A percentile compares a stretch with the other conserved stretches of the same genome.
These are phyloP conservation scores for Phylloscopus trochilus DNA, from an alignment of 2,113 vertebrate species.

Conservation along the genomic window DNA sequence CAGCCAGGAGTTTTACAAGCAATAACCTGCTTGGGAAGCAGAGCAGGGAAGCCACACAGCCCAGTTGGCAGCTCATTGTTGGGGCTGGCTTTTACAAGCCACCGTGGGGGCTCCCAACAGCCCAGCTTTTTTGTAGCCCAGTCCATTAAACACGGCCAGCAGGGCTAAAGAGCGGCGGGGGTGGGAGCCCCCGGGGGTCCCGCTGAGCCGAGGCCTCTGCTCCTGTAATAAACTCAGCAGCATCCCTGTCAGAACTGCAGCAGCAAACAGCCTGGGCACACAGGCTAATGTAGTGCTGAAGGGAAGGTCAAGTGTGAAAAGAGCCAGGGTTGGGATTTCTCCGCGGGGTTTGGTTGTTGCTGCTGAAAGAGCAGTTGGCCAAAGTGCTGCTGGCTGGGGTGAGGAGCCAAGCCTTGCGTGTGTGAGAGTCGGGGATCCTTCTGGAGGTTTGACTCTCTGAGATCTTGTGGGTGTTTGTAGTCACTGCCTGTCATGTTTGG, in stretches of 20 bases:
- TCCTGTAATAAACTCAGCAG: constrained; percentile 25
- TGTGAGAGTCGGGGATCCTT: not conserved
- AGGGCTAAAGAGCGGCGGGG: not conserved
- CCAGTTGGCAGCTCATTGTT: not conserved
- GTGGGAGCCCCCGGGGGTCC: not conserved
- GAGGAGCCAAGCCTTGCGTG: accelerated
- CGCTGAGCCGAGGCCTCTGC: not conserved
- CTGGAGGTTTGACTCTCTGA: not conserved
- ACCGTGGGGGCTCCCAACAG: not conserved
- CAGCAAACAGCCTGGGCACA: not conserved
- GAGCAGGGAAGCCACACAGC: not conserved
- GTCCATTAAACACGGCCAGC: constrained; percentile 38
- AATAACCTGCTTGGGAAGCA: constrained; percentile 4
- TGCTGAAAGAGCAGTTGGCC: not conserved
- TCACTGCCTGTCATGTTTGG: no score
- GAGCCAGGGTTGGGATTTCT: not conserved
- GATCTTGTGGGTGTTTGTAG: not conserved
- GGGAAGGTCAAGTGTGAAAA: not conserved
- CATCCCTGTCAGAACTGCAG: not conserved
- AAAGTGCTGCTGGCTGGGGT: not conserved
- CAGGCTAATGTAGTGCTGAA: not conserved
- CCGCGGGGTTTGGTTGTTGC: not conserved
- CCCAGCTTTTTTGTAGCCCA: not conserved
- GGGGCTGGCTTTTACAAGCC: constrained; percentile 34
- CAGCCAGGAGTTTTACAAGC: constrained; percentile 29